Evolutionary conservation across 2,113 vertebrate species (phyloP).

Genomic region (Eulacestoma nigropectus): DNA sequence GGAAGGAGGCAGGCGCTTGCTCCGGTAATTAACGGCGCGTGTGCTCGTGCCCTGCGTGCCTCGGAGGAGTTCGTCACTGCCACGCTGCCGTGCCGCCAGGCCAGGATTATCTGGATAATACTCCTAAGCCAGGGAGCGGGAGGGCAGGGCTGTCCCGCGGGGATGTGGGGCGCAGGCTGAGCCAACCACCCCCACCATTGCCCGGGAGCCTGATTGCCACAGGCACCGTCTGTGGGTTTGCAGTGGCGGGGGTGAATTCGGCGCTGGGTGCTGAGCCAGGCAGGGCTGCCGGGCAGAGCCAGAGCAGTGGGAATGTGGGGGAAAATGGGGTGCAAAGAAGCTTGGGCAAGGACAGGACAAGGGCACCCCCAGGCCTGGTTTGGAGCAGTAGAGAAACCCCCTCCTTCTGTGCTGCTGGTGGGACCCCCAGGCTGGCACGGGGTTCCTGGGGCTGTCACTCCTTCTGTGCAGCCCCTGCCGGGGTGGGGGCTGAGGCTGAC

Average conservation of each 20-base stretch:
- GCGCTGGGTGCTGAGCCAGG: rapidly evolving
- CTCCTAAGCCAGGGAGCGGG: not conserved
- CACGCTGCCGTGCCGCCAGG: not conserved
- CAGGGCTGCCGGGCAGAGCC: not conserved
- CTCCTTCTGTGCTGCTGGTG: not conserved
- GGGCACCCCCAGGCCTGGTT: not conserved
- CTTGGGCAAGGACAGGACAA: not conserved
- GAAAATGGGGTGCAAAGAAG: not conserved
- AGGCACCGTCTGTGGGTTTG: not conserved
- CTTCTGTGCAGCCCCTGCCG: rapidly evolving
- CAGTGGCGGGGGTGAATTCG: rapidly evolving
- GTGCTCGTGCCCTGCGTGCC: not conserved
- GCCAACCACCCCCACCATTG: rapidly evolving
- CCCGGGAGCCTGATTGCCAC: not conserved
- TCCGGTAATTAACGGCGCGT: not conserved
- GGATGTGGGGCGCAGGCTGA: not conserved
- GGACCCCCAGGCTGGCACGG: rapidly evolving
- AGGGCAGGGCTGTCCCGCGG: not conserved
- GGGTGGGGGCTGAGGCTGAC: not conserved
- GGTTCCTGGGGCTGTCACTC: not conserved
- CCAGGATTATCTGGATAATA: conserved; percentile 52
- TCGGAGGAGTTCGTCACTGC: not conserved
- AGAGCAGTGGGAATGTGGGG: rapidly evolving
- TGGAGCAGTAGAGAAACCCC: not conserved
- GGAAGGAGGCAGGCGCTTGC: not conserved